Evolutionary conservation across 2,888 invertebrate species (phyloP), one percentile per base, ranked within the genome.

Genomic region (Seira ritae): DNA sequence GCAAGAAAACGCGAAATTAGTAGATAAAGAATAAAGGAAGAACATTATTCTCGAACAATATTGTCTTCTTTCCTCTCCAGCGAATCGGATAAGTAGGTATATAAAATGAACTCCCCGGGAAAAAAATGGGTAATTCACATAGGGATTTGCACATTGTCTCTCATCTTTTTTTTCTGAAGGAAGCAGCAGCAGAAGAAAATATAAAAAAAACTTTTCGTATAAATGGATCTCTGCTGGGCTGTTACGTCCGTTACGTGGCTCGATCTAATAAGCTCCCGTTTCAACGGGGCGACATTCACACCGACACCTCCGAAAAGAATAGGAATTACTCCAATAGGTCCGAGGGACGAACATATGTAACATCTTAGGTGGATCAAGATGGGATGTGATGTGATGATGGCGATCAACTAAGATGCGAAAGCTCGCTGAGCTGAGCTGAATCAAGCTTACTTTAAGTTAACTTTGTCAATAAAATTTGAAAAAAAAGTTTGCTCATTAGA

Each of bases 401-500:
- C n/a, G n/a, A n/a, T n/a, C n/a, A n/a, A n/a, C n/a, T n/a, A n/a
- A n/a, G n/a, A n/a, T n/a, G n/a, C n/a, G n/a, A n/a, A n/a, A n/a
- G n/a, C n/a, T n/a, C n/a, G n/a, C n/a, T n/a, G n/a, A n/a, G n/a
- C n/a, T n/a, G n/a, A n/a, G n/a, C n/a, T n/a, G 42, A 42, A 6
- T 81, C 69, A 73, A 75, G 74, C 62, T 17, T 24, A 46, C 67
- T 23, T 24, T 50, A 74, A 42, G 42, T 80, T 80, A 81, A 81
- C 81, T 75, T 81, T 75, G 81, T 70, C 81, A 81, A 81, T 81
- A 81, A 81, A 81, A 81, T 81, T 80, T 62, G 81, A 71, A 75
- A 80, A 81, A 81, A 80, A 81, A 81, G 69, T 81, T 81, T 70
- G 55, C 81, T 81, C 81, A 81, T 81, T 81, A 81, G 81, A 81